Base-by-base conservation (phyloP, 2,797 vertebrate species). In the Apogon talboti region DNA sequence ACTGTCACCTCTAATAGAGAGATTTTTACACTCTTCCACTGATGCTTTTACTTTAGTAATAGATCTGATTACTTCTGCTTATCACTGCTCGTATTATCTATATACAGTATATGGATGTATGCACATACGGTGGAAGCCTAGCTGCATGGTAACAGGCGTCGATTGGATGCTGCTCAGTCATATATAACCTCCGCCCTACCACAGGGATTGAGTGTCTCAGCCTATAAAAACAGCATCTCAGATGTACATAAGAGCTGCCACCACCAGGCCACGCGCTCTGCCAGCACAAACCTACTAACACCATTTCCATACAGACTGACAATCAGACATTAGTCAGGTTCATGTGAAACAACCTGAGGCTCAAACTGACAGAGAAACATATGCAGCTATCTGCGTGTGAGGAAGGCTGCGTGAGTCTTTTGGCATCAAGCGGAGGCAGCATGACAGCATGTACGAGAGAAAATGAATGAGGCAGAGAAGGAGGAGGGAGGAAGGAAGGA, bases 71-170 rank as follows among this genome's bases (percentile, higher is more conserved):
- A 28, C 4, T 28, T 28, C 24, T 5, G 3, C 19, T n/a, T n/a
- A n/a, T n/a, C 19, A 21, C 3, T 21, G 19, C 19, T 21, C 19
- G 19, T 21, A 21, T 21, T 21, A 21, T 21, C 24, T 28, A 28
- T 28, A 28, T 28, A 28, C 24, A 24, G 11, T 46, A 46, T 21
- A 65, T 6, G 44, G 8, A 40, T 57, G 59, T 12, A 57, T 28
- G 13, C 73, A 3, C 24, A 77, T 72, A 48, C 42, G 43, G 16
- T 35, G 11, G 43, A 40, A n/a, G 45, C 12, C 11, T 66, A 55
- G 75, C 54, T 82, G 81, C 92, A 87, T 92, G 72, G 91, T 79
- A 92, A 92, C 91, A 91, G 82, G 44, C 63, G 81, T 72, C 85
- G 74, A 93, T 92, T 89, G 87, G 87, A 79, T 60, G 54, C 44